A percentile compares a stretch with the other conserved stretches of the same genome.
phyloP scores from a whole-genome alignment of 1,140 invertebrate species.

The Ceratina japonica region DNA sequence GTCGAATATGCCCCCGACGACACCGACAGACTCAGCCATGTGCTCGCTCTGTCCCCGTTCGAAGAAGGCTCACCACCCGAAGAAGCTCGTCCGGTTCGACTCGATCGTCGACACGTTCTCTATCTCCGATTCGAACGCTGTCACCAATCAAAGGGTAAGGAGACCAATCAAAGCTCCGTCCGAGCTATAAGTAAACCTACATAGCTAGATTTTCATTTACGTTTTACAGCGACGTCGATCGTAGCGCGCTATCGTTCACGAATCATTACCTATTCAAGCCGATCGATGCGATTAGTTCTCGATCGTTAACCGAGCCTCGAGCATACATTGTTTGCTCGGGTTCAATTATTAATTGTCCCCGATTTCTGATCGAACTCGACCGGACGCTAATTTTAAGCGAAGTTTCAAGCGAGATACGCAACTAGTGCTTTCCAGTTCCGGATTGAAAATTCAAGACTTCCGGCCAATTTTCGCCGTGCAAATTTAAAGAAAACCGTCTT shows the following conservation, averaged over 20 bases:
- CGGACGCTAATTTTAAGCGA: no score
- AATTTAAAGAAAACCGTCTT: neutral
- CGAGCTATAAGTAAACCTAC: neutral
- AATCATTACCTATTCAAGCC: no score
- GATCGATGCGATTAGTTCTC: no score
- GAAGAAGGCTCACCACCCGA: constrained; percentile 78
- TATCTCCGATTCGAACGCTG: constrained; percentile 79
- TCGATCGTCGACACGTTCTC: constrained; percentile 83
- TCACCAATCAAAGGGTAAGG: constrained; percentile 79
- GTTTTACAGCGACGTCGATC: no score
- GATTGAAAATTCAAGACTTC: constrained; percentile 7
- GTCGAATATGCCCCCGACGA: constrained; percentile 75
- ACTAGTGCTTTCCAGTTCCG: no score
- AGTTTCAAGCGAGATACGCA: neutral
- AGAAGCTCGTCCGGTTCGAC: constrained; percentile 83
- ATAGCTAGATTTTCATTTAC: no score
- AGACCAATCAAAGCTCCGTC: neutral
- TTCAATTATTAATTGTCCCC: neutral
- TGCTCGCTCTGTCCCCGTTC: constrained; percentile 82
- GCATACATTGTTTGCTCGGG: no score
- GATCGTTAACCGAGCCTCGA: no score
- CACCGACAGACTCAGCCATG: constrained; percentile 76
- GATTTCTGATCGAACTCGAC: no score
- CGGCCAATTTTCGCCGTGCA: neutral
- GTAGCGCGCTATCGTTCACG: no score